These are phyloP conservation scores for Ptilorrhoa leucosticta DNA, from an alignment of 2,113 vertebrate genomes.

Conservation along the genomic window DNA sequence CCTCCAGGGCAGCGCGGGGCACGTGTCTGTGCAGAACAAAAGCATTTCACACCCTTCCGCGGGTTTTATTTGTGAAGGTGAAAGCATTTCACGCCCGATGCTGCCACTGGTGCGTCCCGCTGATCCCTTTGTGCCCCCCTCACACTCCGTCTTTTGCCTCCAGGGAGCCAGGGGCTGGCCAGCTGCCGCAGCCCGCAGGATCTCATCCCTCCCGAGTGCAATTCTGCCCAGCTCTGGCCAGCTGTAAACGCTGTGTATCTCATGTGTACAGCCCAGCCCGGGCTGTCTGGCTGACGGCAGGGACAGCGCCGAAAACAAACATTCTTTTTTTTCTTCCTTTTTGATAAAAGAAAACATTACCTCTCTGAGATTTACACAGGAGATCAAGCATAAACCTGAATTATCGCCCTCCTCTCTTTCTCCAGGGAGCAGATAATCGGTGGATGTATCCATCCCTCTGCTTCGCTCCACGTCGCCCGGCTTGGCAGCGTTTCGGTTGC, in stretches of 20 bases:
- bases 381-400: slow-evolving; percentile 32
- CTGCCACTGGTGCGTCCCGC: not conserved
- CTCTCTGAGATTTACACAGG: slow-evolving; percentile 31
- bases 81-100: rapidly evolving
- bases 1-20: not conserved
- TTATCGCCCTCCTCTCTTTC: not conserved
- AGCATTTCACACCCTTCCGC: not conserved
- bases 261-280: not conserved
- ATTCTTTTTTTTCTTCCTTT: not conserved
- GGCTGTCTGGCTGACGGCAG: not conserved
- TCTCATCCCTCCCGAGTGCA: not conserved
- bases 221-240: not conserved
- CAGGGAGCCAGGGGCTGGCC: not conserved
- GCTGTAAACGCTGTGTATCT: not conserved
- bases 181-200: not conserved
- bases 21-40: rapidly evolving
- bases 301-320: slow-evolving; percentile 1
- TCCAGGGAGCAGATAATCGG: slow-evolving; percentile 19
- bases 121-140: too few relatives aligned
- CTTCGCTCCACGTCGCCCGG: not conserved
- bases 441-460: slow-evolving; percentile 6
- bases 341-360: slow-evolving; percentile 17
- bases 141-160: not conserved
- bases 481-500: not conserved
- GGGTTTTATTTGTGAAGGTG: not conserved